These are phyloP conservation scores for Ricordea florida DNA, from an alignment of 92 coral and sea anemone genomes.

Conservation along the genomic window DNA sequence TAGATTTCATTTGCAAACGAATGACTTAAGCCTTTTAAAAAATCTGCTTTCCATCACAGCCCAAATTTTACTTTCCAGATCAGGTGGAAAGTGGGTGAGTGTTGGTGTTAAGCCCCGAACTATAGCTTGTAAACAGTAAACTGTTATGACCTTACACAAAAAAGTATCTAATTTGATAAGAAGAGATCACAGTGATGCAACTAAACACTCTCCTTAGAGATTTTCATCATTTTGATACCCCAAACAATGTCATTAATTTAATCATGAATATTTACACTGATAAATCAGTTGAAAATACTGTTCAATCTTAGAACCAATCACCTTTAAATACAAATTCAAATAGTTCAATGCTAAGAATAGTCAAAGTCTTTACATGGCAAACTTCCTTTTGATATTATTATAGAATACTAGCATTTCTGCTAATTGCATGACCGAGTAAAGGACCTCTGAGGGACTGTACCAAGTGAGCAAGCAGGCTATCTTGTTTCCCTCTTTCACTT, in stretches of 20 bases:
- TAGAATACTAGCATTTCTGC: neutral
- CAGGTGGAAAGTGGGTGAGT: no score
- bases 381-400: neutral
- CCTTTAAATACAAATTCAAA: no score
- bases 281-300: no score
- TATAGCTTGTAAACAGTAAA: neutral
- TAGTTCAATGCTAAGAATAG: neutral
- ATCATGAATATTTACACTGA: neutral
- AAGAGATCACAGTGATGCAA: neutral
- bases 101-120: neutral
- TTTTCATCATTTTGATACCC: neutral
- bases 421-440: neutral
- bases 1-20: no score
- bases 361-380: neutral
- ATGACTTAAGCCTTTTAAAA: no score
- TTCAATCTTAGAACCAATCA: no score
- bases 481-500: neutral
- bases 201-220: neutral
- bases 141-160: neutral
- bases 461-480: neutral
- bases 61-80: no score
- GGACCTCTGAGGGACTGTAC: neutral
- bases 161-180: neutral
- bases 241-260: neutral
- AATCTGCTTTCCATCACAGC: no score